Evolutionary conservation across 2,113 vertebrate species (phyloP), one percentile per base, ranked within the genome.

Genomic region (Cheirogaleus medius): DNA sequence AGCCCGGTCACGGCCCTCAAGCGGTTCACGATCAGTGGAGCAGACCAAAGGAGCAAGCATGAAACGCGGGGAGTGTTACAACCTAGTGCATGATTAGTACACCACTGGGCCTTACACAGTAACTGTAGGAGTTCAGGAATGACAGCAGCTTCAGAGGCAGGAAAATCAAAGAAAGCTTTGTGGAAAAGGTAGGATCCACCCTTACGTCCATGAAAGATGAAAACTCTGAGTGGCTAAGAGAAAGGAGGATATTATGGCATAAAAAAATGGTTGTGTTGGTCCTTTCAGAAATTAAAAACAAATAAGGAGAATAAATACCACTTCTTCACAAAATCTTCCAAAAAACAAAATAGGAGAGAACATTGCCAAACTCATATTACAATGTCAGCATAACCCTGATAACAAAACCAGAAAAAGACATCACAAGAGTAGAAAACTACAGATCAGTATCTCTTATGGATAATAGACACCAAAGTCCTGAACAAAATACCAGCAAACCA

Each of bases 401-500:
- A 68, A 84, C 47, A 78, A 73, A 96, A 74, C 25, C 29, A 32
- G 37, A 87, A 60, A 56, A 49, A 78, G 21, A 73, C 2, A 42
- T 60, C 32, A 58, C 27, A 9, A 66, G 23, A 56, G 23, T 39
- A 94, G 87, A 94, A 93, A 95, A 76, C 7, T 60, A 56, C 5
- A 69, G 15, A 77, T 37, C 54, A 87, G 1, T 17, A 63, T 71
- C 25, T 52, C 76, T 88, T 44, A 77, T 42, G 20, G 54, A 63
- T 60, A 84, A 84, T 1, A 88, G 29, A 69, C 32, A 58, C 11
- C 66, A 52, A 91, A 60, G 27, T 90, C 80, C 47, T 77, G 34
- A 76, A 83, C 68, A 77, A 76, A 86, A n/a, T 86, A 94, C 27
- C 11, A 87, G 74, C 66, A 71, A 76, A 66, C n/a, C 69, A 93